Evolutionary conservation across 2,888 invertebrate species (phyloP).

Genomic region (Amblyteles armatorius): DNA sequence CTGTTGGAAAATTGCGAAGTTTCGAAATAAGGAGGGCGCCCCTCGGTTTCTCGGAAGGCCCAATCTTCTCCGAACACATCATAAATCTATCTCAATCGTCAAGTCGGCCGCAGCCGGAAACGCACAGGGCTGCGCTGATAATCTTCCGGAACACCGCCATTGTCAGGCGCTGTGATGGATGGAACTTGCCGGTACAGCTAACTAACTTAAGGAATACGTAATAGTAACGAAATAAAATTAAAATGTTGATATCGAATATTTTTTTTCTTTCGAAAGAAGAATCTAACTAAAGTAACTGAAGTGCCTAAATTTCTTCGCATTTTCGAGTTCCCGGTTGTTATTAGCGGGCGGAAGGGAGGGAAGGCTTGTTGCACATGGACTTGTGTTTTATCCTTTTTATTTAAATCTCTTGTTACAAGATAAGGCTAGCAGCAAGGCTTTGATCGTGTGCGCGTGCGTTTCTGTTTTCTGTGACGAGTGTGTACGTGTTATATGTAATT

Average conservation of each 20-base stretch:
- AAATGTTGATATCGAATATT: no score
- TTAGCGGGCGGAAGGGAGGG: not conserved
- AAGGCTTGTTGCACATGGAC: not conserved
- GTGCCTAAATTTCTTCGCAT: not conserved
- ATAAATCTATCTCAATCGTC: not conserved
- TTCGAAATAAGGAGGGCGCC: no score
- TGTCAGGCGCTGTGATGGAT: conserved; percentile 3
- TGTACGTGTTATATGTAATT: conserved; percentile 54
- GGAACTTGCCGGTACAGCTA: not conserved
- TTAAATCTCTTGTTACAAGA: conserved; percentile 80
- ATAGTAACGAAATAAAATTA: no score
- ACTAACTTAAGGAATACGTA: not conserved
- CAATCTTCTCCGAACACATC: not conserved
- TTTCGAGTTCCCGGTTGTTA: not conserved
- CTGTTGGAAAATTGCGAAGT: no score
- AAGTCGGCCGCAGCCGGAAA: not conserved
- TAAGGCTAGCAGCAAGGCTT: conserved; percentile 81
- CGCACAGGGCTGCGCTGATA: not conserved
- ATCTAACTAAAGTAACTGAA: no score
- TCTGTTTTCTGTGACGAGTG: conserved; percentile 65
- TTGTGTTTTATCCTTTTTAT: conserved; percentile 75
- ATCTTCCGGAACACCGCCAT: not conserved
- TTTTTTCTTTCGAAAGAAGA: no score
- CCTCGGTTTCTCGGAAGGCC: no score
- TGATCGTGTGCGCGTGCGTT: conserved; percentile 78